phyloP scores from a whole-genome alignment of 2,113 vertebrate species.

The Tetrax tetrax region DNA sequence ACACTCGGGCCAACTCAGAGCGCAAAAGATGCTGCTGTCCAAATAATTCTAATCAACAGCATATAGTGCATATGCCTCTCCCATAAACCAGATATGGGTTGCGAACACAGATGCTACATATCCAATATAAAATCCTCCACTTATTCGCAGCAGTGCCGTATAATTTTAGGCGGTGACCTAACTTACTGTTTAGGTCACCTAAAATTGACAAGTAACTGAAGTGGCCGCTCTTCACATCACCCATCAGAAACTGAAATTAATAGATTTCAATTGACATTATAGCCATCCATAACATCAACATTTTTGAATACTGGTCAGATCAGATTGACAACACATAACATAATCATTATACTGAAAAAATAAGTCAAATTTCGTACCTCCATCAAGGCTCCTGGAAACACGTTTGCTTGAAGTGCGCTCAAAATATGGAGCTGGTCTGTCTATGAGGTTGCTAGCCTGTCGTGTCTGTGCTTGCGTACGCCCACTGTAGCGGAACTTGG shows the following conservation, averaged over 20 bases:
- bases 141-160: neutral
- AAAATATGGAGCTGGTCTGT: conserved; percentile 83
- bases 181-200: neutral
- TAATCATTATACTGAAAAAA: neutral
- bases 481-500: conserved; percentile 89
- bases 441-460: conserved; percentile 86
- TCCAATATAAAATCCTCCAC: neutral
- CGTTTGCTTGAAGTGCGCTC: conserved; percentile 85
- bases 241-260: neutral
- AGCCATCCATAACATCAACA: fast-evolving
- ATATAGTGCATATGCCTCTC: neutral
- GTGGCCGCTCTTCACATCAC: neutral
- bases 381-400: conserved; percentile 84
- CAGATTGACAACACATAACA: neutral
- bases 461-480: conserved; percentile 86
- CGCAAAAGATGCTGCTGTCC: neutral
- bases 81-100: neutral
- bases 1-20: neutral
- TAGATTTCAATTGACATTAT: neutral
- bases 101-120: neutral
- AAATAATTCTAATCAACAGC: neutral
- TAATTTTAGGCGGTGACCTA: neutral
- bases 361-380: conserved; percentile 65
- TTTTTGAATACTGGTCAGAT: neutral
- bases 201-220: neutral